phyloP scores from a whole-genome alignment of 2,113 vertebrate genomes.

The Oncorhynchus gorbuscha region DNA sequence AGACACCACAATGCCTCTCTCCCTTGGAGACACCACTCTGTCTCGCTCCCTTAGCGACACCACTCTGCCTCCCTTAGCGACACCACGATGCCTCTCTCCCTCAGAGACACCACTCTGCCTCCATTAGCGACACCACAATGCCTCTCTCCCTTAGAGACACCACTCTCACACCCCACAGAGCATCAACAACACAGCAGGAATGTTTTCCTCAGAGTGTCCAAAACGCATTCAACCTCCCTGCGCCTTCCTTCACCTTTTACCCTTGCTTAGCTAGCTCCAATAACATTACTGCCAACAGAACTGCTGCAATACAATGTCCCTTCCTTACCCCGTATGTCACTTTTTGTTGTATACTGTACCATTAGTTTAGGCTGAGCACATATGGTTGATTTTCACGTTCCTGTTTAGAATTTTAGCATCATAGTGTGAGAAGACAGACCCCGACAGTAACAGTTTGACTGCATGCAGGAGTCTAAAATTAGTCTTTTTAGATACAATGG shows the following conservation, averaged over 20 bases:
- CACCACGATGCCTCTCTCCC: neutral
- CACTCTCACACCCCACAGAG: neutral
- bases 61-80: no score
- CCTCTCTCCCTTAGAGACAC: conserved; percentile 11
- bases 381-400: neutral
- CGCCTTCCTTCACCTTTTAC: neutral
- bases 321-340: neutral
- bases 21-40: no score
- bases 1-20: no score
- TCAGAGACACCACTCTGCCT: neutral
- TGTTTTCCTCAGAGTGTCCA: neutral
- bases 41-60: neutral
- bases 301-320: neutral
- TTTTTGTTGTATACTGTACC: neutral
- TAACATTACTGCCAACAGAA: neutral
- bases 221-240: neutral
- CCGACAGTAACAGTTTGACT: neutral
- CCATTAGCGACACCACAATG: no score
- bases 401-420: neutral
- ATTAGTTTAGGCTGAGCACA: neutral
- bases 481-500: neutral
- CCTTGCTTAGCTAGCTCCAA: neutral
- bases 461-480: neutral
- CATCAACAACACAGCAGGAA: neutral
- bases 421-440: neutral